Evolutionary conservation across 2,797 vertebrate genomes (phyloP), one percentile per base, ranked within the genome.

Genomic region (Cryptoblepharus egeriae): DNA sequence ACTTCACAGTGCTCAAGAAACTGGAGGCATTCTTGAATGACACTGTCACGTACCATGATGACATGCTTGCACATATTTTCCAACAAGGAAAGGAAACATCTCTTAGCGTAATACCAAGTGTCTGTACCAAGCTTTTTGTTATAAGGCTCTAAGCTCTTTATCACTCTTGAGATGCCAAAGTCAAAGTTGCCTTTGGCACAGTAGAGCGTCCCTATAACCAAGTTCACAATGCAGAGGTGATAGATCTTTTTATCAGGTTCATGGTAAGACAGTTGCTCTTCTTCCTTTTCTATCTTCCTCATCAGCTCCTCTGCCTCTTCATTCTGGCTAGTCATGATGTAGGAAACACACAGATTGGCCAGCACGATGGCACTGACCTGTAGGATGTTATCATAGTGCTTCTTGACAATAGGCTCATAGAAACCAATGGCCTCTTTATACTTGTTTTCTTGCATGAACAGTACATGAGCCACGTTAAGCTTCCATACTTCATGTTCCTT

Each of bases 51-150:
- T 79, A 98, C 96, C 96, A 98, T 95, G 83, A 99, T 95, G 95
- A 96, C 98, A 87, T 99, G 98, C 91, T 98, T 99, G 91, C 98
- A 95, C 98, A 98, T 99, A 93, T 99, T 99, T 94, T 99, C 98
- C 93, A 99, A 91, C 91, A 99, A 93, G 55, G 98, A 98, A 28
- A 99, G 95, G 95, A 99, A 99, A 79, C 98, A 99, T 24, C 98
- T 96, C 89, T 99, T 99, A 75, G 98, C 97, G 0, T 99, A 99
- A 93, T 98, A 99, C 98, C 98, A 99, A 0, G 98, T 99, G 90
- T 99, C 98, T 0, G 98, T 98, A 77, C 98, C 97, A 78, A 99
- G 93, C 94, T 99, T 99, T 89, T 99, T 99, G 88, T 97, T 98
- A 87, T 99, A 99, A 0, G 98, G 98, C 93, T 99, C 98, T 94